Conservation (phyloP, 1,140 invertebrate species). For the Tetranychus cinnabarinus region DNA sequence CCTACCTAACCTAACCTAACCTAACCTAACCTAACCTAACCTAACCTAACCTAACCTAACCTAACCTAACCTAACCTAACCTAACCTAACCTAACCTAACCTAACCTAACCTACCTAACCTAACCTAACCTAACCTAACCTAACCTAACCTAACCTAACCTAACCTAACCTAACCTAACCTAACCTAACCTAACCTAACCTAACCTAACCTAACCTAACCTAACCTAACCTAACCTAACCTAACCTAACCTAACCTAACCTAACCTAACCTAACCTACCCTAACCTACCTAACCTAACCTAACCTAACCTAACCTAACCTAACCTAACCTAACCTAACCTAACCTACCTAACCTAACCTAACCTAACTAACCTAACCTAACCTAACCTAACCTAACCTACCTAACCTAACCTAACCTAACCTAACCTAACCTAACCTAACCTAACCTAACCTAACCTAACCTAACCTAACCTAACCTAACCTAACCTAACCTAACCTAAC, state of each 20-base stretch:
- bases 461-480: constrained; percentile 10
- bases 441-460: constrained; percentile 14
- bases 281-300: too few relatives aligned
- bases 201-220: constrained; percentile 10
- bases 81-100: constrained; percentile 19
- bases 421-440: constrained; percentile 14
- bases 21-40: constrained; percentile 11
- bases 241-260: constrained; percentile 10
- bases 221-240: not conserved
- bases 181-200: constrained; percentile 11
- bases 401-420: constrained; percentile 14
- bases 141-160: too few relatives aligned
- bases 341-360: too few relatives aligned
- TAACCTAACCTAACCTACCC: too few relatives aligned
- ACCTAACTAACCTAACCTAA: too few relatives aligned
- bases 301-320: too few relatives aligned
- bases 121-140: constrained; percentile 15
- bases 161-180: constrained; percentile 12
- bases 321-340: too few relatives aligned
- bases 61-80: constrained; percentile 19
- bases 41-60: constrained; percentile 16
- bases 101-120: too few relatives aligned
- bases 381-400: too few relatives aligned
- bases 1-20: constrained; percentile 12
- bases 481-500: constrained; percentile 13